A percentile compares a stretch with the other conserved stretches of the same genome.
Conservation (phyloP, 2,888 invertebrate species). For the Tipula vernalis region DNA sequence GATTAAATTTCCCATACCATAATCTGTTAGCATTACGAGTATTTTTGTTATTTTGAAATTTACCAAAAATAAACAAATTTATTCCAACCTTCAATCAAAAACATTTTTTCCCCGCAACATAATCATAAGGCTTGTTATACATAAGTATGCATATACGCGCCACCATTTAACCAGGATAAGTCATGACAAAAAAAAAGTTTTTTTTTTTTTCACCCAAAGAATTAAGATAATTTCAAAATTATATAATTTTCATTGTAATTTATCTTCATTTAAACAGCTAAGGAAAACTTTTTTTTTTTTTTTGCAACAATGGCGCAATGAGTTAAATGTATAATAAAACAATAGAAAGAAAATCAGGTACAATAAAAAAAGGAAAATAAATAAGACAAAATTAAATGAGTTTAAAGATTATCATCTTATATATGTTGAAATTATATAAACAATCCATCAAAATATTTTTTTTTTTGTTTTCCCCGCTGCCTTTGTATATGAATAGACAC, state of each 20-base stretch:
- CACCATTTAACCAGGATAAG: neutral
- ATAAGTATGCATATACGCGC: neutral
- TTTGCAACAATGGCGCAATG: neutral
- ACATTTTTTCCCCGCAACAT: neutral
- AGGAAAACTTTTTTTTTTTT: neutral
- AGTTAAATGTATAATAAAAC: neutral
- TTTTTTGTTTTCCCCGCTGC: neutral
- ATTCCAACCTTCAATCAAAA: neutral
- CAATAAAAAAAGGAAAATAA: neutral
- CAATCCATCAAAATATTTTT: neutral
- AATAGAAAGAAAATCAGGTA: neutral
- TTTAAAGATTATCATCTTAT: slow-evolving; percentile 4
- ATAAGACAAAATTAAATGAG: neutral
- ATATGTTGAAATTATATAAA: neutral
- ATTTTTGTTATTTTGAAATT: neutral
- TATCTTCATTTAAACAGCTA: neutral
- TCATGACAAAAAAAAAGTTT: neutral
- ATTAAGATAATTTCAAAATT: neutral
- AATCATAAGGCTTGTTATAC: neutral
- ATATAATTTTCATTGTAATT: neutral
- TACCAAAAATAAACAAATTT: neutral
- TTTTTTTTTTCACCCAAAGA: neutral
- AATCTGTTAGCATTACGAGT: neutral
- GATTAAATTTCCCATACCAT: neutral
- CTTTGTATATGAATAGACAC: neutral